Conservation (phyloP, 92 coral and sea anemone species). For the Epizoanthus rinbou region DNA sequence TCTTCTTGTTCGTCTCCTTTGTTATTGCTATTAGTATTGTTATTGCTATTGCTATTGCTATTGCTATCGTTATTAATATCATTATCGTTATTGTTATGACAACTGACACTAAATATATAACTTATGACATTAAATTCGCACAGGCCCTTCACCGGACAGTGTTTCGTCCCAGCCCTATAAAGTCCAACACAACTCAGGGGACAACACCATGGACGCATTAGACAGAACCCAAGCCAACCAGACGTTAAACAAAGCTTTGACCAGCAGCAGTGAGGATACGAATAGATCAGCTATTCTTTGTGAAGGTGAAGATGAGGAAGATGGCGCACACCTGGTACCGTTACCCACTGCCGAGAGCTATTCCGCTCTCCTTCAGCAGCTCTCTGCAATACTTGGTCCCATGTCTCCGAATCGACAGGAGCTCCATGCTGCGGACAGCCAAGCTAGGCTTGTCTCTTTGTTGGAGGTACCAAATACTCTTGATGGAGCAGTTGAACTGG, state of each 20-base stretch:
- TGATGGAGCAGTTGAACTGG: neutral
- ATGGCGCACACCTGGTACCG: constrained; percentile 11
- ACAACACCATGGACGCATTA: neutral
- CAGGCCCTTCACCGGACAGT: constrained; percentile 24
- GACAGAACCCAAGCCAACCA: neutral
- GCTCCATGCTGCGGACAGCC: constrained; percentile 1
- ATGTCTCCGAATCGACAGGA: constrained; percentile 33
- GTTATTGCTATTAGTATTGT: too few relatives aligned
- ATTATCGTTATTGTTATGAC: too few relatives aligned
- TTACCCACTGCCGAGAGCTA: constrained; percentile 25
- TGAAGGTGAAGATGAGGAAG: neutral
- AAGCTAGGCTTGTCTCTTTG: constrained; percentile 15
- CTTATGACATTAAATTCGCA: neutral
- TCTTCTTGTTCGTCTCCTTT: too few relatives aligned
- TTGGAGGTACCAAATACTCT: constrained; percentile 16
- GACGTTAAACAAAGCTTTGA: constrained; percentile 26
- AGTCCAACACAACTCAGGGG: neutral
- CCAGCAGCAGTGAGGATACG: neutral
- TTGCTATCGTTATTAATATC: too few relatives aligned
- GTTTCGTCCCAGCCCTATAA: neutral
- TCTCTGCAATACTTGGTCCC: constrained; percentile 27
- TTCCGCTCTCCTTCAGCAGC: constrained; percentile 34
- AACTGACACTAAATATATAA: neutral
- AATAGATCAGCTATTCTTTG: neutral
- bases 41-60: too few relatives aligned